Evolutionary conservation across 2,888 invertebrate genomes (phyloP).

Genomic region (Petrolisthes cinctipes): DNA sequence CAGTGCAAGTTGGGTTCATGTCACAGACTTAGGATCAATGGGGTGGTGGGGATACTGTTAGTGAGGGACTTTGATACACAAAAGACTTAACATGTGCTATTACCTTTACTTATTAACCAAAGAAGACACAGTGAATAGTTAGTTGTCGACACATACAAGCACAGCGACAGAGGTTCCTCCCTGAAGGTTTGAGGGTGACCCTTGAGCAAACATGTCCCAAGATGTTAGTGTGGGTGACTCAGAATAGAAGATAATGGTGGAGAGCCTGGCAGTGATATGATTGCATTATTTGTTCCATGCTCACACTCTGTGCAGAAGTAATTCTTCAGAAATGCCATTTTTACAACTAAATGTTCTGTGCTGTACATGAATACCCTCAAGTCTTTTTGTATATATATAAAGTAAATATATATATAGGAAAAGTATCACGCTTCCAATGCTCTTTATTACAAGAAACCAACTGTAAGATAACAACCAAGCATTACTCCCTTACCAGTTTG

Average conservation of each 20-base stretch:
- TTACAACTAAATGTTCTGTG: constrained; percentile 51
- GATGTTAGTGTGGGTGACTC: background rate
- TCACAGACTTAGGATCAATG: background rate
- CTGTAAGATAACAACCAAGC: constrained; percentile 38
- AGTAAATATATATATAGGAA: constrained; percentile 41
- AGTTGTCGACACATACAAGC: constrained; percentile 4
- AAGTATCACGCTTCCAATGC: constrained; percentile 55
- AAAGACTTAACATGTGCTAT: constrained; percentile 28
- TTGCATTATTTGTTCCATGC: constrained; percentile 46
- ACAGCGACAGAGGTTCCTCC: background rate
- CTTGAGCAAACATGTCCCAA: background rate
- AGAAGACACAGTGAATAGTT: constrained; percentile 26
- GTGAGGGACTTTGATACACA: constrained; percentile 7
- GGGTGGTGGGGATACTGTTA: constrained; percentile 24
- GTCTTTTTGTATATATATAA: constrained; percentile 51
- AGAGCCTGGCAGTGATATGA: constrained; percentile 21
- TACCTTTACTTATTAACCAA: constrained; percentile 37
- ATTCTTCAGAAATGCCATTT: constrained; percentile 44
- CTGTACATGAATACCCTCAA: constrained; percentile 52
- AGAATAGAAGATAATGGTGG: background rate
- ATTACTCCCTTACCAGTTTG: constrained; percentile 32
- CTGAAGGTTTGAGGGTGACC: background rate
- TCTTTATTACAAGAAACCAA: constrained; percentile 55
- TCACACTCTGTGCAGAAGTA: constrained; percentile 51
- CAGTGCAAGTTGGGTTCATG: background rate